phyloP scores from a whole-genome alignment of 2,113 vertebrate genomes.

The Pongo abelii region DNA sequence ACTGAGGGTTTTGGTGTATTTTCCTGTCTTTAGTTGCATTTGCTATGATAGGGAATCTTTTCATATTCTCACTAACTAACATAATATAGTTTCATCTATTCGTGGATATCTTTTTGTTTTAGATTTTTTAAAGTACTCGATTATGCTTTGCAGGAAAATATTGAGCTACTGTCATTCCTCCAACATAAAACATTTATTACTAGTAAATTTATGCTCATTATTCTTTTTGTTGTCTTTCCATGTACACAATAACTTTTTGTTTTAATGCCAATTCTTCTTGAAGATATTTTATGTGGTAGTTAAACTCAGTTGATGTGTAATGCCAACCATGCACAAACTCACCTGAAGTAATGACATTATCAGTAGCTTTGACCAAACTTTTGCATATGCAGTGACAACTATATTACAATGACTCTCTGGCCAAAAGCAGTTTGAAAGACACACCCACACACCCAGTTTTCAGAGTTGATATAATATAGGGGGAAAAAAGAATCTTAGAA shows the following conservation, averaged over 20 bases:
- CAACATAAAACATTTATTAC: neutral
- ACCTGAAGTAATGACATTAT: neutral
- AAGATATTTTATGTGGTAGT: neutral
- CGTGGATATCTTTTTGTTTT: neutral
- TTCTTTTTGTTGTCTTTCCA: neutral
- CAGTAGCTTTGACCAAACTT: neutral
- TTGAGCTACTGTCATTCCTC: neutral
- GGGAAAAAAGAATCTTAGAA: neutral
- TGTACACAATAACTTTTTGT: neutral
- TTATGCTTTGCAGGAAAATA: neutral
- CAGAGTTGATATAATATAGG: neutral
- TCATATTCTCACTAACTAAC: neutral
- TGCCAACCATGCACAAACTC: neutral
- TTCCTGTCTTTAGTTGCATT: neutral
- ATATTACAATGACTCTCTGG: neutral
- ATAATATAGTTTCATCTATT: neutral
- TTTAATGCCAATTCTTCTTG: neutral
- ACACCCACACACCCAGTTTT: neutral
- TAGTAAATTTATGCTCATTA: neutral
- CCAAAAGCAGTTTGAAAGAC: neutral
- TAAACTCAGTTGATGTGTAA: neutral
- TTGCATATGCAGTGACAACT: fast-evolving
- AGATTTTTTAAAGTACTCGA: neutral
- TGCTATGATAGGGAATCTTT: neutral
- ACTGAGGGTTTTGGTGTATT: neutral